Base-by-base conservation (phyloP, 2,888 invertebrate species). In the Crematogaster levior region DNA sequence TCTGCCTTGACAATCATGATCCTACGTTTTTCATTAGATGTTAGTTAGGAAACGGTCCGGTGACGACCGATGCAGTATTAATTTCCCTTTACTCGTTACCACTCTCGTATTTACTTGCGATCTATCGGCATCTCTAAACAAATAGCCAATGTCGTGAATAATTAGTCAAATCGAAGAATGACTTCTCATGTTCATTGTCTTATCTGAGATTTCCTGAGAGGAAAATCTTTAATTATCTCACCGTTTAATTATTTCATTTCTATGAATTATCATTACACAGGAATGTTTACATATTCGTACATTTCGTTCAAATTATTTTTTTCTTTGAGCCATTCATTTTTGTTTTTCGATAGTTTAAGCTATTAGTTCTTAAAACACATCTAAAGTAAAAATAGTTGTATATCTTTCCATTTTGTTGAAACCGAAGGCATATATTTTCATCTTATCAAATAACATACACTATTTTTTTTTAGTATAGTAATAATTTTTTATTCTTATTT, bases 41-140 rank as follows among this genome's bases (percentile, higher is more conserved):
- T 86, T 82, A 89, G 90, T 90, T n/a, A 91, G 91, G 90, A 91
- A 91, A 88, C 89, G 81, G 88, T 82, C 84, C 85, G 85, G 86
- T 85, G 91, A 89, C 91, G 85, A 89, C 84, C 91, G 89, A 93
- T 93, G 92, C 92, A 92, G 93, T 92, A 92, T 93, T 92, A 91
- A 93, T 93, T 92, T 89, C 84, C 88, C 89, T 82, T 87, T 86
- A 88, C 86, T 90, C 87, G 90, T 92, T 91, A 87, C 88, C 87
- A 88, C 87, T 89, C 82, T 85, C 83, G 89, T 89, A 86, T 83
- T 85, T 86, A 91, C 88, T 88, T 89, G 86, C 86, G 86, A 83
- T 68, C 56, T 86, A 82, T 88, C 87, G 86, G 86, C 87, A 87
- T 83, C 58, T 63, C 79, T 68, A 68, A 72, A 68, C 84, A 79